Evolutionary conservation across 2,888 invertebrate species (phyloP), one percentile per base, ranked within the genome.

Genomic region (Scaeva pyrastri): DNA sequence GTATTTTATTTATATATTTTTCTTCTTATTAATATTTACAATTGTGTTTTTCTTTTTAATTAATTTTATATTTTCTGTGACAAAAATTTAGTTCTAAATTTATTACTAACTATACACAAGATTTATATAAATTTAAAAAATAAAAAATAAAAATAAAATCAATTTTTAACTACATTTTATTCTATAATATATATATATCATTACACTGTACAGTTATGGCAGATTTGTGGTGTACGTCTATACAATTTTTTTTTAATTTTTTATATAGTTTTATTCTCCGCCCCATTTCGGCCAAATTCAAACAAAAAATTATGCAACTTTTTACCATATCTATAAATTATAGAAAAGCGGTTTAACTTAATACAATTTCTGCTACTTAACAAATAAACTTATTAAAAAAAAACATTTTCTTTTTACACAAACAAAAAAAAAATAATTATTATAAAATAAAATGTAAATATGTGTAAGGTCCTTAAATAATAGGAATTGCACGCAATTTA

Each of bases 401-500:
- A 66, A 36, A 66, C 0, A 6, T 4, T 14, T 62, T 31, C 64
- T 79, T 39, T 66, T 71, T 80, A 80, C 75, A 84, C 84, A 84
- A 31, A 31, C 31, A 31, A 31, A 31, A 31, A 31, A 45, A 60
- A 72, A 41, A 76, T n/a, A n/a, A n/a, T n/a, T n/a, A 66, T 76
- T 73, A 76, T 81, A 68, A 80, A 76, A 79, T 71, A 71, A 74
- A 31, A 79, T 19, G 58, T 68, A 31, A 58, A 48, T 66, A 41
- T 82, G 43, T 79, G 58, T 80, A 86, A 87, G 84, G 87, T 90
- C 89, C 91, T 91, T 91, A 91, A 91, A 90, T 91, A 91, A 91
- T 91, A 91, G 89, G 90, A 90, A 91, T 91, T 91, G 91, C 91
- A 91, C 91, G 91, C 91, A 90, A 90, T 86, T 80, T 85, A 81